Conservation (phyloP, 1,140 invertebrate species). For the Hyles euphorbiae region DNA sequence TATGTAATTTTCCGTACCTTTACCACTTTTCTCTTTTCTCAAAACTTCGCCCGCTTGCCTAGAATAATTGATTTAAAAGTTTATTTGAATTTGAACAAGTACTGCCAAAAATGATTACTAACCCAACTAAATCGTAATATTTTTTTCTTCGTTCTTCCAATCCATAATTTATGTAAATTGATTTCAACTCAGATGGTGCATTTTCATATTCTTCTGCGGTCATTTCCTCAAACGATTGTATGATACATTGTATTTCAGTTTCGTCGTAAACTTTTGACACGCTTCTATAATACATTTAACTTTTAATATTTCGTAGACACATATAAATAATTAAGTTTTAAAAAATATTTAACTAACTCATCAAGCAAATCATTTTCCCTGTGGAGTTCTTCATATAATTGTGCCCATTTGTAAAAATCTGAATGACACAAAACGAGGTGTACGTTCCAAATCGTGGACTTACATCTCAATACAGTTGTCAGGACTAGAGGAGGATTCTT, state of each 20-base stretch:
- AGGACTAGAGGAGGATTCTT: conserved; percentile 45
- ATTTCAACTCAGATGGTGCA: conserved; percentile 41
- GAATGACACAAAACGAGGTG: conserved; percentile 57
- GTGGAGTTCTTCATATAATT: conserved; percentile 46
- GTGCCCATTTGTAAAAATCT: conserved; percentile 55
- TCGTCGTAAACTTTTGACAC: conserved; percentile 45
- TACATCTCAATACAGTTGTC: conserved; percentile 53
- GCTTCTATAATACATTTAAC: conserved; percentile 15
- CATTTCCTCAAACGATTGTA: conserved; percentile 49
- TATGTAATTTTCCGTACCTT: conserved; percentile 6
- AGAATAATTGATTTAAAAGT: conserved; percentile 3
- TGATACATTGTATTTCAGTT: conserved; percentile 49
- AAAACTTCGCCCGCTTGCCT: conserved; percentile 11
- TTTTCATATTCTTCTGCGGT: conserved; percentile 51
- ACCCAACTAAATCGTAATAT: conserved; percentile 40
- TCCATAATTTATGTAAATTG: conserved; percentile 45
- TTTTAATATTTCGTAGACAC: too few relatives aligned
- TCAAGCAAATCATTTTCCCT: conserved; percentile 39
- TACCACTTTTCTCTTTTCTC: conserved; percentile 16
- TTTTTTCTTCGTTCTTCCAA: conserved; percentile 48
- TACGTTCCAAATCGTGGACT: conserved; percentile 45
- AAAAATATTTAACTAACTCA: conserved; percentile 35
- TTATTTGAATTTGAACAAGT: too few relatives aligned
- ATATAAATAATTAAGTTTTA: too few relatives aligned
- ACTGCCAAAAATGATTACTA: background rate